Percentiles rank a stretch among this genome's conserved stretches.
phyloP scores from a whole-genome alignment of 1,140 invertebrate genomes.

The Lepidostoma basale region DNA sequence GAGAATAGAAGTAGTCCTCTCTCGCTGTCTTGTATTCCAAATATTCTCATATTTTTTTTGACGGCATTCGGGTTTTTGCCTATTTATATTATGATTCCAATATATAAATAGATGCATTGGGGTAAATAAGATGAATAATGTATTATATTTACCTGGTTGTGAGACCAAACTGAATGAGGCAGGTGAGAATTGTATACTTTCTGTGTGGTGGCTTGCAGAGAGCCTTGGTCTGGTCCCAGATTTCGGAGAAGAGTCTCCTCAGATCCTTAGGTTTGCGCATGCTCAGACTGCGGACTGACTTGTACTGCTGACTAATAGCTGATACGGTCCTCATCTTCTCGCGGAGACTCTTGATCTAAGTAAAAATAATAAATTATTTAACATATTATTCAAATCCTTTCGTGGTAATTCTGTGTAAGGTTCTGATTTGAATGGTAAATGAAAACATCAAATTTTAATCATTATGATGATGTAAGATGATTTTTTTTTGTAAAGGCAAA shows the following conservation, averaged over 20 bases:
- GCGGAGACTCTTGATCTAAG: constrained; percentile 68
- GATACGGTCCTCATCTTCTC: constrained; percentile 70
- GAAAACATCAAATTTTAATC: too few species aligned
- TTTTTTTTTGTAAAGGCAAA: too few species aligned
- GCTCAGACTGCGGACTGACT: constrained; percentile 64
- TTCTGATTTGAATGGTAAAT: too few species aligned
- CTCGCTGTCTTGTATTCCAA: too few species aligned
- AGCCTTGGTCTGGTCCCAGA: constrained; percentile 70
- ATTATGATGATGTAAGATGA: too few species aligned
- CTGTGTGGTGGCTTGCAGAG: constrained; percentile 72
- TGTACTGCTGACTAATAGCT: constrained; percentile 63
- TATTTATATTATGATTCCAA: too few species aligned
- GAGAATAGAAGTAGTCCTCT: too few species aligned
- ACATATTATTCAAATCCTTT: too few species aligned
- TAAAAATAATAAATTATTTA: constrained; percentile 39
- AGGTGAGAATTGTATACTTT: constrained; percentile 73
- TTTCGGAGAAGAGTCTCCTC: constrained; percentile 67
- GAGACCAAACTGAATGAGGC: constrained; percentile 75
- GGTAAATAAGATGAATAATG: not conserved
- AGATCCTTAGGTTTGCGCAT: constrained; percentile 71
- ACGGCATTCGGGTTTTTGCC: too few species aligned
- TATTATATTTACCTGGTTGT: constrained; percentile 65
- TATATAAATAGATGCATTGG: too few species aligned
- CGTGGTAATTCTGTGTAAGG: too few species aligned
- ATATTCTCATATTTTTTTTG: too few species aligned